These are phyloP conservation scores for Fissipunctia ypsillon DNA, from an alignment of 2,888 invertebrate species.

Conservation along the genomic window DNA sequence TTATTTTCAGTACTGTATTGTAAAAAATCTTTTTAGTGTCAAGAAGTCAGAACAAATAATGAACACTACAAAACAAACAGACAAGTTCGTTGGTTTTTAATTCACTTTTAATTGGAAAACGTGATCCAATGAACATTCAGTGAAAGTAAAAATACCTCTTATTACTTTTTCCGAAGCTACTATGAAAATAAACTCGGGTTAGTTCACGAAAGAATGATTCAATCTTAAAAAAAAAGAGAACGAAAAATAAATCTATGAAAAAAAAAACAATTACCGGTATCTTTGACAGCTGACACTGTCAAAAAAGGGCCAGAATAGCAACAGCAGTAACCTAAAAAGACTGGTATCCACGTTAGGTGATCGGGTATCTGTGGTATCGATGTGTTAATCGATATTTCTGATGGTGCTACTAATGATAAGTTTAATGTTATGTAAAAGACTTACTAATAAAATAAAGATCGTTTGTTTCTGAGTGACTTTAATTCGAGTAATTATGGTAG, in stretches of 20 bases:
- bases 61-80: constrained; percentile 45
- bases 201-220: no score
- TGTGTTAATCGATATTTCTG: neutral
- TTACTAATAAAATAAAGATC: neutral
- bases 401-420: neutral
- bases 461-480: neutral
- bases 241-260: no score
- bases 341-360: neutral
- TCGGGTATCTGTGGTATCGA: neutral
- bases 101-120: constrained; percentile 70
- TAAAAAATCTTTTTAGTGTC: constrained; percentile 20
- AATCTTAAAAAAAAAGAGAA: neutral
- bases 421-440: neutral
- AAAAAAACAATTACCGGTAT: no score
- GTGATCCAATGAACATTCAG: constrained; percentile 57
- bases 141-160: constrained; percentile 39
- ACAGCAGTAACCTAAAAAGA: constrained; percentile 9
- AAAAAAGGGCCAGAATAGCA: neutral
- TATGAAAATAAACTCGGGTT: constrained; percentile 18
- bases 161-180: constrained; percentile 15
- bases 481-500: constrained; percentile 19
- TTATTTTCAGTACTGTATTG: constrained; percentile 3
- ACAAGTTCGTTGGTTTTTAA: constrained; percentile 57
- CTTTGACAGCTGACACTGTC: constrained; percentile 24
- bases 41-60: constrained; percentile 34